phyloP scores from a whole-genome alignment of 2,888 invertebrate species.

The Oscheius myriophilus region DNA sequence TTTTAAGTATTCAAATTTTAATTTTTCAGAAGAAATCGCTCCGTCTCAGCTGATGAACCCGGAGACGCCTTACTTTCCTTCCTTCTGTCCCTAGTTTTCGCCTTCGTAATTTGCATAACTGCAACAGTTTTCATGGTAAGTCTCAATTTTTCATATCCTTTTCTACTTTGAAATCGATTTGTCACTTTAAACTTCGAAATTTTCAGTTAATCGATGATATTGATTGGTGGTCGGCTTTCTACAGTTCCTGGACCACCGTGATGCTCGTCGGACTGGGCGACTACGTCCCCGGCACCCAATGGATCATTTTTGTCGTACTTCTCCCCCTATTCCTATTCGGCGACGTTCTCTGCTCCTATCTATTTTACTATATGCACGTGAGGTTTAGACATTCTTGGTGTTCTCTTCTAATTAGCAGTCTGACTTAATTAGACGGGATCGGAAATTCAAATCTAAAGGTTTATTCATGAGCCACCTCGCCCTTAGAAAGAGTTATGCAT shows the following conservation, averaged over 20 bases:
- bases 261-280: constrained; percentile 29
- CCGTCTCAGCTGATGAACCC: constrained; percentile 14
- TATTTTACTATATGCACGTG: constrained; percentile 31
- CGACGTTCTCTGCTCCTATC: constrained; percentile 25
- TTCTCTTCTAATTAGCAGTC: too few relatives aligned
- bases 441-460: too few relatives aligned
- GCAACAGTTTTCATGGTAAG: constrained; percentile 19
- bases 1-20: neutral
- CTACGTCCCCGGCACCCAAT: constrained; percentile 15
- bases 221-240: constrained; percentile 22
- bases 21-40: constrained; percentile 6
- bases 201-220: constrained; percentile 29
- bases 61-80: constrained; percentile 14
- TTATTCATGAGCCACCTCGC: too few relatives aligned
- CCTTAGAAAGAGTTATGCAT: too few relatives aligned
- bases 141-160: too few relatives aligned
- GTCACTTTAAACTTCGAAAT: too few relatives aligned
- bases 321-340: constrained; percentile 29
- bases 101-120: constrained; percentile 14
- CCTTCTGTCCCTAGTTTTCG: constrained; percentile 21
- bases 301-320: constrained; percentile 22
- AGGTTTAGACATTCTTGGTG: neutral
- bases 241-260: constrained; percentile 13
- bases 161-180: too few relatives aligned
- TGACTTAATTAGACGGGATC: too few relatives aligned